Evolutionary conservation across 2,113 vertebrate species (phyloP).

Genomic region (human (Homo sapiens)): GRCh38 chr5:39337001-39337500

Average conservation of each 20-base stretch:
- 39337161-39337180: background rate
- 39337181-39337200: background rate
- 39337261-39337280: background rate
- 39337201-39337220: background rate
- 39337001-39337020: background rate
- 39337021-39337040: background rate
- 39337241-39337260: background rate
- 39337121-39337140: background rate
- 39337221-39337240: background rate
- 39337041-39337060: background rate
- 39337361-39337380: background rate
- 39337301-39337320: background rate
- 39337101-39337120: background rate
- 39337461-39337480: conserved; percentile 64
- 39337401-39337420: conserved; percentile 60
- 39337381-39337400: conserved; percentile 57
- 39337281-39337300: background rate
- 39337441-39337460: conserved; percentile 60
- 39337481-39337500: conserved; percentile 55
- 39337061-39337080: background rate
- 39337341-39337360: background rate
- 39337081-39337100: background rate
- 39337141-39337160: background rate
- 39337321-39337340: conserved; percentile 22
- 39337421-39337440: conserved; percentile 68